These are phyloP conservation scores for Monopis laevigella DNA, from an alignment of 2,888 invertebrate species.

Conservation along the genomic window DNA sequence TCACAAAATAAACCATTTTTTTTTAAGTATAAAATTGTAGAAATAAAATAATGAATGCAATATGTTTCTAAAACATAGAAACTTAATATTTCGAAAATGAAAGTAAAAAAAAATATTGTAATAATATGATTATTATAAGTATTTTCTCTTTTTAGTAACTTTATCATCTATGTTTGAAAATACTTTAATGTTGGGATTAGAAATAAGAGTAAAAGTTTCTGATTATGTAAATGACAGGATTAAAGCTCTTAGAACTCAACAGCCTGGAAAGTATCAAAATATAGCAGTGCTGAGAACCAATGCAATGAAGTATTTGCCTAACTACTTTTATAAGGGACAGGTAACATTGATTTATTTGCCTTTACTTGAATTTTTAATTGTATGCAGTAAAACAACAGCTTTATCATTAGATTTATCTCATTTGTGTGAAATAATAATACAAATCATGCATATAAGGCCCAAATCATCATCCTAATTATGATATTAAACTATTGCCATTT, in stretches of 20 bases:
- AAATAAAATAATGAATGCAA: too few species aligned
- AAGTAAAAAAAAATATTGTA: neutral
- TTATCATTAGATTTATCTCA: too few species aligned
- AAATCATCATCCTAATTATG: too few species aligned
- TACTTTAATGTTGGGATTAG: slow-evolving; percentile 90
- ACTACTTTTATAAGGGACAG: slow-evolving; percentile 95
- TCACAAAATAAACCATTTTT: too few species aligned
- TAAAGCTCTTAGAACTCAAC: slow-evolving; percentile 80
- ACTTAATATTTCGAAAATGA: neutral
- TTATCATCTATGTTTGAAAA: slow-evolving; percentile 92
- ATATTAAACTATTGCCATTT: too few species aligned
- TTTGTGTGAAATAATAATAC: too few species aligned
- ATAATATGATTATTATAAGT: neutral
- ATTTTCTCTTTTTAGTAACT: slow-evolving; percentile 70
- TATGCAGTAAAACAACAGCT: too few species aligned
- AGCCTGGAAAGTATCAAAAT: slow-evolving; percentile 85
- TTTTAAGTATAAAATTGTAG: neutral
- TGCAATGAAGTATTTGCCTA: slow-evolving; percentile 99
- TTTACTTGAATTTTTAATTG: too few species aligned
- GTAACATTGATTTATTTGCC: slow-evolving; percentile 43
- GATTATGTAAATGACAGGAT: slow-evolving; percentile 98
- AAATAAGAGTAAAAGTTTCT: slow-evolving; percentile 97
- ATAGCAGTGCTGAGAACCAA: slow-evolving; percentile 95
- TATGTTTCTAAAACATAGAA: too few species aligned
- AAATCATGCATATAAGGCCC: too few species aligned